These are phyloP conservation scores for Hymenochirus boettgeri DNA, from an alignment of 2,113 vertebrate species.

Conservation along the genomic window DNA sequence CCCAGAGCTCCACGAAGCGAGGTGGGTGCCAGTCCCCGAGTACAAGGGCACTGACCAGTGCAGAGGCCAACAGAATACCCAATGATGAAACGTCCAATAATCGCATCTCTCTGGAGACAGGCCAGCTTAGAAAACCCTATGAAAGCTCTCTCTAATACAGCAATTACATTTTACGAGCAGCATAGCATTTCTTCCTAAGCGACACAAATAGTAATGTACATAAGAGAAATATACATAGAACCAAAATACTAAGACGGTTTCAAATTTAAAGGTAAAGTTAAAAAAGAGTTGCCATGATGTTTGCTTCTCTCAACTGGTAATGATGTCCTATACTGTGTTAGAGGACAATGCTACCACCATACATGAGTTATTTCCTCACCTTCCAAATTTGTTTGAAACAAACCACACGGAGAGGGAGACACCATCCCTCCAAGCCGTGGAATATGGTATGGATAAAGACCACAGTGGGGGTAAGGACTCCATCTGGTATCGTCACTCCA, in stretches of 20 bases:
- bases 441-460: constrained; percentile 87
- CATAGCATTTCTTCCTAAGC: constrained; percentile 85
- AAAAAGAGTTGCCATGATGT: too few species aligned
- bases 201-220: constrained; percentile 1
- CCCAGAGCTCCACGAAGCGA: constrained; percentile 84
- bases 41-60: constrained; percentile 92
- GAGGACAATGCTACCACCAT: too few species aligned
- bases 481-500: constrained; percentile 26
- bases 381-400: constrained; percentile 85
- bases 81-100: constrained; percentile 80
- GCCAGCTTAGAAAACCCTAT: constrained; percentile 76
- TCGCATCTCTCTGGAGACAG: constrained; percentile 76
- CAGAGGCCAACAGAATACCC: constrained; percentile 85
- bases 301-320: too few species aligned
- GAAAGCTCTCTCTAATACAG: constrained; percentile 67
- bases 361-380: constrained; percentile 70
- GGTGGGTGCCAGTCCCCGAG: constrained; percentile 83
- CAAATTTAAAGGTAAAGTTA: too few species aligned
- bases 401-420: constrained; percentile 79
- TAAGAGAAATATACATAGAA: too few species aligned
- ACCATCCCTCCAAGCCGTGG: constrained; percentile 90
- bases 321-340: too few species aligned
- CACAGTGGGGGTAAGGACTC: constrained; percentile 68
- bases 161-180: constrained; percentile 76
- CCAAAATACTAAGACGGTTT: too few species aligned